Evolutionary conservation across 2,888 invertebrate species (phyloP).

Genomic region (Caradrina clavipalpis): DNA sequence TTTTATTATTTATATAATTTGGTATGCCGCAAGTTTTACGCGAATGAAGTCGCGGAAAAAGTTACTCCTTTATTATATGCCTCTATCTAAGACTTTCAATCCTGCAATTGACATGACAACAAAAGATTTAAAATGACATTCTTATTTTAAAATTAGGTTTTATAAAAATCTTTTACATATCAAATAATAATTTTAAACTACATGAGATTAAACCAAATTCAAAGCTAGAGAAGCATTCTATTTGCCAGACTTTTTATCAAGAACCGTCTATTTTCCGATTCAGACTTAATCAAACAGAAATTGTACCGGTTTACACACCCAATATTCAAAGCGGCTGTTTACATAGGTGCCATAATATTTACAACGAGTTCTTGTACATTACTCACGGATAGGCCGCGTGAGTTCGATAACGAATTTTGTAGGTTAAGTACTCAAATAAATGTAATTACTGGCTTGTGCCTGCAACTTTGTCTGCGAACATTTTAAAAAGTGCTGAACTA

Average conservation of each 20-base stretch:
- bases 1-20: too few relatives aligned
- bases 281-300: not conserved
- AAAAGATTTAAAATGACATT: too few relatives aligned
- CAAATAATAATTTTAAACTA: too few relatives aligned
- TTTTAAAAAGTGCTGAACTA: too few relatives aligned
- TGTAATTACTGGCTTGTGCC: not conserved
- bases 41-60: too few relatives aligned
- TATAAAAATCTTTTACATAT: too few relatives aligned
- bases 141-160: too few relatives aligned
- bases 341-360: slow-evolving; percentile 22
- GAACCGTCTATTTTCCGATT: not conserved
- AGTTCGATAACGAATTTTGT: not conserved
- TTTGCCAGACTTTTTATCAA: not conserved
- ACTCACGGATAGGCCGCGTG: not conserved
- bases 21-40: too few relatives aligned
- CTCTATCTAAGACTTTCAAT: too few relatives aligned
- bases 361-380: not conserved
- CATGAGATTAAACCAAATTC: not conserved
- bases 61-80: too few relatives aligned
- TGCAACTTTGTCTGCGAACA: too few relatives aligned
- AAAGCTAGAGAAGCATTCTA: not conserved
- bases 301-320: not conserved
- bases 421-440: not conserved
- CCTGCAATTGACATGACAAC: too few relatives aligned
- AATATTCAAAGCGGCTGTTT: slow-evolving; percentile 3